These are phyloP conservation scores for Torymus texanus DNA, from an alignment of 2,888 invertebrate species.

Conservation along the genomic window DNA sequence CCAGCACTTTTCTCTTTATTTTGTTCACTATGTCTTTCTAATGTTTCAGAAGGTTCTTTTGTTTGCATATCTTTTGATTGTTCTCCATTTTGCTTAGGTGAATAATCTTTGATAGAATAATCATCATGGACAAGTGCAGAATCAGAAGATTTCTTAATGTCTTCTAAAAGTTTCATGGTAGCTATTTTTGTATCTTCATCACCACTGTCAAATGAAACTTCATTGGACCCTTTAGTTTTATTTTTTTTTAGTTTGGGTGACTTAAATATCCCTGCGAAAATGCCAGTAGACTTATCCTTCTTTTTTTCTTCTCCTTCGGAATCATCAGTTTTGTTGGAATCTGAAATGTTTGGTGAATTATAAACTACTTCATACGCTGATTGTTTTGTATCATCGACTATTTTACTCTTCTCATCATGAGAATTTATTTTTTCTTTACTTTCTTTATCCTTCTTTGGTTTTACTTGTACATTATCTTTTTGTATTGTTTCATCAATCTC, in stretches of 20 bases:
- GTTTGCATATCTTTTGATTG: conserved; percentile 28
- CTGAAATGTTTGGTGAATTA: conserved; percentile 58
- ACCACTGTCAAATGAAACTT: conserved; percentile 70
- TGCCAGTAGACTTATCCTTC: conserved; percentile 68
- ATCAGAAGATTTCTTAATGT: conserved; percentile 61
- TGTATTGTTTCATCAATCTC: conserved; percentile 78
- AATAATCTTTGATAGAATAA: background rate
- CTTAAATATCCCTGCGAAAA: conserved; percentile 71
- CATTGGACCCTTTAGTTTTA: conserved; percentile 69
- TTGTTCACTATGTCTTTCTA: conserved; percentile 2
- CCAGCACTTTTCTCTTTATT: conserved; percentile 62
- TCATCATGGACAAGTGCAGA: conserved; percentile 25
- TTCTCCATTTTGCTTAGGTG: conserved; percentile 51
- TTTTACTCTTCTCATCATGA: conserved; percentile 46
- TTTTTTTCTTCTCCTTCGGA: conserved; percentile 64
- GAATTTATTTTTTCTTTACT: conserved; percentile 48
- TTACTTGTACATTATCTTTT: conserved; percentile 70
- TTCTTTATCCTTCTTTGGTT: conserved; percentile 56
- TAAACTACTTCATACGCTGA: conserved; percentile 67
- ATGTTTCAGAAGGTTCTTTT: conserved; percentile 57
- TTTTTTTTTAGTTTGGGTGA: conserved; percentile 68
- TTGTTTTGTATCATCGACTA: conserved; percentile 51
- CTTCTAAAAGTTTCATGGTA: conserved; percentile 62
- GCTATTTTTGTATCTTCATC: conserved; percentile 67
- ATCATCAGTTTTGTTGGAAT: conserved; percentile 59